Evolutionary conservation across 1,140 invertebrate species (phyloP).

Genomic region (Aphaenogaster ashmeadi): DNA sequence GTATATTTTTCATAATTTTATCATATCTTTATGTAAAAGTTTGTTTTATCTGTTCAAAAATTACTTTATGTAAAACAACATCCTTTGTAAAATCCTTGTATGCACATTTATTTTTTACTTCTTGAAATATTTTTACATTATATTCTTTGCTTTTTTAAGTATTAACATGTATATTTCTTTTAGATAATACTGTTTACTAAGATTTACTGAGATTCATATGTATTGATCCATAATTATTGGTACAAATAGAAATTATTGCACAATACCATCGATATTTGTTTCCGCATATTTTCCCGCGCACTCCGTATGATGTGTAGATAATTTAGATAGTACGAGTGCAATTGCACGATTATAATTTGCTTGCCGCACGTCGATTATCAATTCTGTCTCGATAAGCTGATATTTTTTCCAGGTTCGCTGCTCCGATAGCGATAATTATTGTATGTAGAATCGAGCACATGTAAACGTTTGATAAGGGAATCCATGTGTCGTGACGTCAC

Average conservation of each 20-base stretch:
- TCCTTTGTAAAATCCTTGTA: not conserved
- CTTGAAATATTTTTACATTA: not conserved
- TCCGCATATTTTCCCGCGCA: not conserved
- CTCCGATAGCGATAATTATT: slow-evolving; percentile 46
- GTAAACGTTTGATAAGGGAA: slow-evolving; percentile 45
- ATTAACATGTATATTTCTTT: not conserved
- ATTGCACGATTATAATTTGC: not conserved
- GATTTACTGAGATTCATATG: not conserved
- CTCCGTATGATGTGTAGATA: not conserved
- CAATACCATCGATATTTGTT: not conserved
- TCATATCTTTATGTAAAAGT: not conserved
- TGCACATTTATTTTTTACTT: not conserved
- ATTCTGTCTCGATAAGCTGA: not conserved
- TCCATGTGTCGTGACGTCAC: not conserved
- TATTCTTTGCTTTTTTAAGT: not conserved
- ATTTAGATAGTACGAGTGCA: not conserved
- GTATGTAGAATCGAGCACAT: slow-evolving; percentile 19
- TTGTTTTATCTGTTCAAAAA: not conserved
- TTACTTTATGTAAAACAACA: not conserved
- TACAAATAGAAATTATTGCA: not conserved
- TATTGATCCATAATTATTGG: not conserved
- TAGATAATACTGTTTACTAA: too few relatives aligned
- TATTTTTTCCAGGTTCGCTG: slow-evolving; percentile 43
- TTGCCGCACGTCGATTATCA: not conserved
- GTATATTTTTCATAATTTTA: slow-evolving; percentile 2